A percentile compares a stretch with the other conserved stretches of the same genome.
These are phyloP conservation scores for Aptenodytes patagonicus DNA, from an alignment of 2,113 vertebrate species.

Conservation along the genomic window DNA sequence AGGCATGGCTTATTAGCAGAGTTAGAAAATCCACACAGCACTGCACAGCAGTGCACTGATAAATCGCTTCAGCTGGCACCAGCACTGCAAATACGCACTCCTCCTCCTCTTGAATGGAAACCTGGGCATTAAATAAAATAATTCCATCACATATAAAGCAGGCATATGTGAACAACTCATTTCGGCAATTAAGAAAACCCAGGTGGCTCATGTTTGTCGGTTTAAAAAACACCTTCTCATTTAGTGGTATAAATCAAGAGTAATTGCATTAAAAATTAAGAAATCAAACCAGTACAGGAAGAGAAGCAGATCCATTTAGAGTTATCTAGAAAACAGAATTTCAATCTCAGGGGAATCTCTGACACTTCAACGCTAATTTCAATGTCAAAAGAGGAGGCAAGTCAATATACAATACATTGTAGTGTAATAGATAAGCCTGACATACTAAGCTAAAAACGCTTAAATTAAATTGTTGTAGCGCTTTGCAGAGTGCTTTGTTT, in stretches of 20 bases:
- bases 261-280: constrained; percentile 52
- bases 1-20: neutral
- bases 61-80: neutral
- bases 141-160: neutral
- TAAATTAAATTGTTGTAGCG: neutral
- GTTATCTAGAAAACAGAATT: neutral
- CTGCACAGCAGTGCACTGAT: neutral
- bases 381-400: neutral
- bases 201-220: constrained; percentile 5
- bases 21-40: neutral
- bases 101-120: neutral
- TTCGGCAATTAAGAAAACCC: constrained; percentile 28
- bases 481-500: neutral
- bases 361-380: neutral
- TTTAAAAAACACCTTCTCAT: constrained; percentile 21
- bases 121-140: neutral
- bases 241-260: constrained; percentile 40
- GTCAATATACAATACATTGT: neutral
- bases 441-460: neutral
- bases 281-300: neutral
- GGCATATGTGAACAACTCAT: constrained; percentile 10
- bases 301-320: neutral
- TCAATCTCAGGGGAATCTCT: neutral
- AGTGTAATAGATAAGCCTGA: neutral
- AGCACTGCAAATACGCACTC: neutral